Base-by-base conservation (phyloP, 1,140 invertebrate genomes). In the Charaxes varanes region DNA sequence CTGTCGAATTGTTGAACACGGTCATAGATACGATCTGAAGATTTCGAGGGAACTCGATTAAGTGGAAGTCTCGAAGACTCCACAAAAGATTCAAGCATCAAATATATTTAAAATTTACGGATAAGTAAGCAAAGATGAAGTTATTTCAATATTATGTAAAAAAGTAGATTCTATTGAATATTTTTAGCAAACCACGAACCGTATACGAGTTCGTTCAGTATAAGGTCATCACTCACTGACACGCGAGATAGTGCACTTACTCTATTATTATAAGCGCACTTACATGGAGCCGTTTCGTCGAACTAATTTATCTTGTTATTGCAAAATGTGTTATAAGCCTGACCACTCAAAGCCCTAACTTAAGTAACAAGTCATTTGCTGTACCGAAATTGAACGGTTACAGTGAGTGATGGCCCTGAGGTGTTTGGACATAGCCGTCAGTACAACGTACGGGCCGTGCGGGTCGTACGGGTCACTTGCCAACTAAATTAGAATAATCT, bases 111-210 rank as follows among this genome's bases (percentile, higher is more conserved):
- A 68, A 55, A 41, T 67, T 67, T 52, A 58, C 45, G 52, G 34
- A 59, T 67, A 74, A 65, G 56, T 58, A 62, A 42, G 43, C 46
- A 43, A 41, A 30, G 42, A 33, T 38, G 52, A 44, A 30, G 36
- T 55, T 54, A 57, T 56, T 58, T 53, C 30, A 60, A 58, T 60
- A 55, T 16, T 46, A 26, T 54, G 51, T 57, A 62, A 62, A 60
- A 48, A 56, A 59, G 50, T 70, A 73, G 58, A 66, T 68, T 70
- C 62, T 62, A 59, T 62, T 60, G 34, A 45, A 61, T 41, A 61
- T 52, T 45, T 57, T 28, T 52, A 53, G 52, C 47, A 18, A 34
- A 35, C 38, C 50, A 49, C 27, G 33, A 46, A 47, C 43, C 18
- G 33, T 18, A 18, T 10, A 38, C 11, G 22, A 33, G 33, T 23